A percentile compares a stretch with the other conserved stretches of the same genome.
phyloP scores from a whole-genome alignment of 1,140 invertebrate species.

The Caerostris darwini region DNA sequence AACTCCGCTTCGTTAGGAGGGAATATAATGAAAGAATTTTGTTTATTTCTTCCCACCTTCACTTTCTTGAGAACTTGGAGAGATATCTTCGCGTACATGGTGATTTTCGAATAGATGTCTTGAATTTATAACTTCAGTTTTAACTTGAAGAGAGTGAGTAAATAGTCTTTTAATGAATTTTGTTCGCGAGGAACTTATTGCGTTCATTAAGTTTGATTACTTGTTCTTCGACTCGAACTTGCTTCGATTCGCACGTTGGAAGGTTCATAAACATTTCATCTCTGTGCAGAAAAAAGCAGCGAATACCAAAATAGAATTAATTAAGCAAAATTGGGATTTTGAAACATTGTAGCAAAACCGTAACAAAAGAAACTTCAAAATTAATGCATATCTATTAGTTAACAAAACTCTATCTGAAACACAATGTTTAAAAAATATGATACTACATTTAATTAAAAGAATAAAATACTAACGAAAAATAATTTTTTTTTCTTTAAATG shows the following conservation, averaged over 20 bases:
- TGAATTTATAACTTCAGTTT: slow-evolving; percentile 15
- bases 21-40: slow-evolving; percentile 58
- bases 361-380: too few relatives aligned
- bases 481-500: too few relatives aligned
- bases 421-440: too few relatives aligned
- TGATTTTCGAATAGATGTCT: slow-evolving; percentile 25
- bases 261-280: not conserved
- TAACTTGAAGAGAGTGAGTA: slow-evolving; percentile 29
- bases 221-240: not conserved
- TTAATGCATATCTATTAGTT: too few relatives aligned
- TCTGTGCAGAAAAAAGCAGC: too few relatives aligned
- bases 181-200: slow-evolving; percentile 4
- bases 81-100: not conserved
- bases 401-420: too few relatives aligned
- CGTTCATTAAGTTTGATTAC: slow-evolving; percentile 5
- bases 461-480: too few relatives aligned
- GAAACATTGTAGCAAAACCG: too few relatives aligned
- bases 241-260: not conserved
- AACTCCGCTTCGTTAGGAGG: slow-evolving; percentile 46
- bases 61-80: not conserved
- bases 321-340: too few relatives aligned
- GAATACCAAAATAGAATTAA: too few relatives aligned
- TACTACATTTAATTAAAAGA: too few relatives aligned
- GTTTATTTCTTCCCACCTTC: slow-evolving; percentile 26
- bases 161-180: slow-evolving; percentile 49